A percentile compares a stretch with the other conserved stretches of the same genome.
Evolutionary conservation across 53 echinoderm and acorn worm genomes (phyloP).

Genomic region (Astropecten irregularis): DNA sequence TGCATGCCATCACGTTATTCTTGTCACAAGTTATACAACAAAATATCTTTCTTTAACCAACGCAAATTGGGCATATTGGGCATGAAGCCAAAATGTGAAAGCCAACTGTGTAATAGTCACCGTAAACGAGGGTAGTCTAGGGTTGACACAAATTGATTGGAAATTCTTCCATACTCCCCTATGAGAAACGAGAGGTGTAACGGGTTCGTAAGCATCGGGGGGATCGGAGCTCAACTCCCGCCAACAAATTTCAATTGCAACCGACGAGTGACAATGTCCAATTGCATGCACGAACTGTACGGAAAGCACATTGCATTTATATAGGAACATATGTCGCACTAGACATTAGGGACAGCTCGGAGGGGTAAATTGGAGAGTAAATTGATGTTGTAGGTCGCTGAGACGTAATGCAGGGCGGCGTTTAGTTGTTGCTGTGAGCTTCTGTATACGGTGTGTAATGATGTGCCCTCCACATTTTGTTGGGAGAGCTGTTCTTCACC

Average conservation of each 20-base stretch:
- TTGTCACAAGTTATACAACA: too few relatives aligned
- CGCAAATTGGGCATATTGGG: too few relatives aligned
- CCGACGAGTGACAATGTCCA: slow-evolving; percentile 32
- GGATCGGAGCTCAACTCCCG: neutral
- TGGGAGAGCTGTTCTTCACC: neutral
- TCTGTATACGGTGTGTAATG: too few relatives aligned
- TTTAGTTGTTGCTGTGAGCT: neutral
- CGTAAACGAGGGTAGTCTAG: too few relatives aligned
- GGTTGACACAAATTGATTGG: slow-evolving; percentile 28
- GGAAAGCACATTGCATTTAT: slow-evolving; percentile 8
- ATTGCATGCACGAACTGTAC: neutral
- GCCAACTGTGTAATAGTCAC: too few relatives aligned
- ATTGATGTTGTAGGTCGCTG: neutral
- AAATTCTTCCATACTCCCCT: neutral
- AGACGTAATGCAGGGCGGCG: neutral
- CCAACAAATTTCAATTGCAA: slow-evolving; percentile 5
- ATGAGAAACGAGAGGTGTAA: slow-evolving; percentile 16
- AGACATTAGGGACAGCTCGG: neutral
- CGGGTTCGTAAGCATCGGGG: neutral
- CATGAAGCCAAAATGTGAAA: too few relatives aligned
- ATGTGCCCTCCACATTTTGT: neutral
- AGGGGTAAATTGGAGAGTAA: neutral
- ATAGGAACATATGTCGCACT: slow-evolving; percentile 3
- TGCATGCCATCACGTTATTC: too few relatives aligned
- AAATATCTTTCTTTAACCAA: too few relatives aligned